Percentiles rank a stretch among this genome's conserved stretches.
Conservation (phyloP, 2,888 invertebrate species). For the Glyphotaelius pellucidus region DNA sequence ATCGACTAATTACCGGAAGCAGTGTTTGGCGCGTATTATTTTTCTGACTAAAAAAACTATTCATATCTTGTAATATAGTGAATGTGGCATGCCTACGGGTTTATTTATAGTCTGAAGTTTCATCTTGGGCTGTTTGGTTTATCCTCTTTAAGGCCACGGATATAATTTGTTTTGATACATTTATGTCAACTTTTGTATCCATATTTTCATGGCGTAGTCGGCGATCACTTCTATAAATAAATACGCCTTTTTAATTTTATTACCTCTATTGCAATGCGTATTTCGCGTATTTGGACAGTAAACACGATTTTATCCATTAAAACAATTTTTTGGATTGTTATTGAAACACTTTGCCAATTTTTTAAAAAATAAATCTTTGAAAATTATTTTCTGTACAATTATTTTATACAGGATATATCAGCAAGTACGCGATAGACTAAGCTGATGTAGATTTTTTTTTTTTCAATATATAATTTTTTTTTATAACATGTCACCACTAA, state of each 20-base stretch:
- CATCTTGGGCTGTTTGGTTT: background rate
- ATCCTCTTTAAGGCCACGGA: background rate
- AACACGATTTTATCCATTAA: background rate
- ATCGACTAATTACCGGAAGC: constrained; percentile 9
- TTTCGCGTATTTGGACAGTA: background rate
- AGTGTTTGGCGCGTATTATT: constrained; percentile 32
- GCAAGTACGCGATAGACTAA: too few species aligned
- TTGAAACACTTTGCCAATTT: too few species aligned
- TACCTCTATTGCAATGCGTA: background rate
- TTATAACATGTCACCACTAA: too few species aligned
- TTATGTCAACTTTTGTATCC: background rate
- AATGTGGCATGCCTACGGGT: background rate
- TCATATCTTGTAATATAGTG: background rate
- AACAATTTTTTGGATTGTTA: too few species aligned
- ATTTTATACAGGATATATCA: too few species aligned
- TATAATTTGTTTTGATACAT: background rate
- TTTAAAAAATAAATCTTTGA: too few species aligned
- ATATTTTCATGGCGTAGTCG: background rate
- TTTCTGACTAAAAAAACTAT: background rate
- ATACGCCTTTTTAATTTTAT: background rate
- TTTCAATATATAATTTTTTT: too few species aligned
- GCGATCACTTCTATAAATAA: background rate
- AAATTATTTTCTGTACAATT: too few species aligned
- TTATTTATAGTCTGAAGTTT: background rate
- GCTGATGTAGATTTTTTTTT: too few species aligned